These are phyloP conservation scores for Zaprionus gabonicus DNA, from an alignment of 1,140 invertebrate genomes.

Conservation along the genomic window DNA sequence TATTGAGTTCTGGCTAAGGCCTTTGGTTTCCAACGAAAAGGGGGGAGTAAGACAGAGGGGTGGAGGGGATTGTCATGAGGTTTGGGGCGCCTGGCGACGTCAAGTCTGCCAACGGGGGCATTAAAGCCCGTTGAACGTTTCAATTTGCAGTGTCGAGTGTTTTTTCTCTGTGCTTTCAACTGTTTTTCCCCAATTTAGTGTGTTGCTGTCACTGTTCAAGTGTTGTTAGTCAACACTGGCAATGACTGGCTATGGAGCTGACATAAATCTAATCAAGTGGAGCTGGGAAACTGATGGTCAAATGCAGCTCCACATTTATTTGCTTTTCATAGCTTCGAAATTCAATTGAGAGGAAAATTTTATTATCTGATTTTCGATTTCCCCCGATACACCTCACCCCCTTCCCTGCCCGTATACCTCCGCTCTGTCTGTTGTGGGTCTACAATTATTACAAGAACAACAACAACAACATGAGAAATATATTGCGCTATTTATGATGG, in stretches of 20 bases:
- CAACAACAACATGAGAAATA: slow-evolving; percentile 18
- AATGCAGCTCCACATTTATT: slow-evolving; percentile 53
- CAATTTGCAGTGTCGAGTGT: slow-evolving; percentile 30
- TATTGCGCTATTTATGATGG: slow-evolving; percentile 70
- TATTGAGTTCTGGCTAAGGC: slow-evolving; percentile 45
- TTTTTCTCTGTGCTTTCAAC: slow-evolving; percentile 1
- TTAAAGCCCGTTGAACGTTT: slow-evolving; percentile 40
- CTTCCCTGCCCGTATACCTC: neutral
- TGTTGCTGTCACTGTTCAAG: slow-evolving; percentile 33
- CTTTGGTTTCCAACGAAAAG: neutral
- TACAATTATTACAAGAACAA: slow-evolving; percentile 64
- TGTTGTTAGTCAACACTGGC: slow-evolving; percentile 29
- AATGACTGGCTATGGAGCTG: slow-evolving; percentile 1
- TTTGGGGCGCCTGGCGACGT: slow-evolving; percentile 5
- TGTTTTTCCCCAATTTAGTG: slow-evolving; percentile 2
- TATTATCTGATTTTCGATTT: slow-evolving; percentile 58
- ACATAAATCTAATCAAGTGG: slow-evolving; percentile 77
- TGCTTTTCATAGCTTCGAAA: slow-evolving; percentile 62
- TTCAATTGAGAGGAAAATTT: slow-evolving; percentile 75
- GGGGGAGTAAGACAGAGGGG: neutral
- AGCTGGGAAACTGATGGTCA: slow-evolving; percentile 26
- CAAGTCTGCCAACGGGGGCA: slow-evolving; percentile 2
- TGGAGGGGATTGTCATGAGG: neutral
- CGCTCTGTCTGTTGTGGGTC: slow-evolving; percentile 4
- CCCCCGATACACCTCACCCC: neutral